Percentiles rank a stretch among this genome's conserved stretches.
phyloP scores from a whole-genome alignment of 2,797 vertebrate genomes.

The Chromis chromis region DNA sequence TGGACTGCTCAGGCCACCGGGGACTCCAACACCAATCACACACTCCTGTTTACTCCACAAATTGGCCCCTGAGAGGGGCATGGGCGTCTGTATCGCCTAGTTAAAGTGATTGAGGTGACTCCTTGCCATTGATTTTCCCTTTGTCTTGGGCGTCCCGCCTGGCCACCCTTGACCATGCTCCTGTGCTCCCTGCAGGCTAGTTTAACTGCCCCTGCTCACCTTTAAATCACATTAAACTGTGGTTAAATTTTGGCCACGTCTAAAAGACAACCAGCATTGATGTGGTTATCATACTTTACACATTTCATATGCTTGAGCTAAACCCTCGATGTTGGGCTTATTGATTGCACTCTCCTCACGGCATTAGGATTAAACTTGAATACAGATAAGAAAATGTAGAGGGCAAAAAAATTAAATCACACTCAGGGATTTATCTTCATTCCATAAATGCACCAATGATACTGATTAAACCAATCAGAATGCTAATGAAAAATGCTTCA shows the following conservation, averaged over 20 bases:
- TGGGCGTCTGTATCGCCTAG: slow-evolving; percentile 73
- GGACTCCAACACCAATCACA: slow-evolving; percentile 73
- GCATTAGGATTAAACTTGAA: slow-evolving; percentile 36
- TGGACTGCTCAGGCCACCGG: slow-evolving; percentile 59
- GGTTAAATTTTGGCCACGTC: slow-evolving; percentile 60
- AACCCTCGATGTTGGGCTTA: slow-evolving; percentile 31
- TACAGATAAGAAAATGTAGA: slow-evolving; percentile 21
- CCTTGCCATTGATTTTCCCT: slow-evolving; percentile 82
- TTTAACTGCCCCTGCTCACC: slow-evolving; percentile 45
- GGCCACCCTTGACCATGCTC: slow-evolving; percentile 64
- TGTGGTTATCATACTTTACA: slow-evolving; percentile 62
- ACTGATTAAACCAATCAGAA: slow-evolving; percentile 50
- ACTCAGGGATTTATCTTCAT: slow-evolving; percentile 44
- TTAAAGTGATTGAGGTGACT: slow-evolving; percentile 88
- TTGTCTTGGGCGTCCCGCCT: slow-evolving; percentile 65
- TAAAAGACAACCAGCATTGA: slow-evolving; percentile 59
- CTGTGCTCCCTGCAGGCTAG: slow-evolving; percentile 57
- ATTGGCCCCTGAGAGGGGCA: slow-evolving; percentile 85
- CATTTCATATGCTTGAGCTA: slow-evolving; percentile 30
- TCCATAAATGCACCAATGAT: slow-evolving; percentile 42
- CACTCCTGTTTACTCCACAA: slow-evolving; percentile 83
- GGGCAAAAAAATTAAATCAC: slow-evolving; percentile 37
- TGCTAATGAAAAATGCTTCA: slow-evolving; percentile 43
- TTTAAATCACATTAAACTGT: slow-evolving; percentile 80
- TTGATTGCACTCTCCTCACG: slow-evolving; percentile 36